phyloP scores from a whole-genome alignment of 2,113 vertebrate genomes.

The Ia io region DNA sequence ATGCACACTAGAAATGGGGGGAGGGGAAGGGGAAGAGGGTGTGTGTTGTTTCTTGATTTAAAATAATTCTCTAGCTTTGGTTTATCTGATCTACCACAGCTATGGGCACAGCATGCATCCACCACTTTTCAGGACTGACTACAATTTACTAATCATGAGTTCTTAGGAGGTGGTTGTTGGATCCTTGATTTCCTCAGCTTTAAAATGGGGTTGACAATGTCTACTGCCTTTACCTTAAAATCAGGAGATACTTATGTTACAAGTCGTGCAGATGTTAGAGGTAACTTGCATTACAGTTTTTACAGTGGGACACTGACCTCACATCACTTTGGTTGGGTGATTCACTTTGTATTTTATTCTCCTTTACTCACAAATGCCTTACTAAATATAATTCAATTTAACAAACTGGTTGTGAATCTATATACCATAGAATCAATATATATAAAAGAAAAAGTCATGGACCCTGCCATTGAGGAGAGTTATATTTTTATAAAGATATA shows the following conservation, averaged over 20 bases:
- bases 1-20: not conserved
- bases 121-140: not conserved
- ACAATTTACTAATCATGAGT: not conserved
- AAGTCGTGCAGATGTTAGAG: not conserved
- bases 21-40: not conserved
- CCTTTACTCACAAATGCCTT: not conserved
- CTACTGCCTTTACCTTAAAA: not conserved
- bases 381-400: not conserved
- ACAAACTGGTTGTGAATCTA: not conserved
- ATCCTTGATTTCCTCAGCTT: not conserved
- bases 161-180: not conserved
- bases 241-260: not conserved
- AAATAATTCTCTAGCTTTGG: not conserved
- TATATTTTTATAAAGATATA: not conserved
- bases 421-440: not conserved
- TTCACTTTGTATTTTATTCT: not conserved
- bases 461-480: not conserved
- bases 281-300: not conserved
- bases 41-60: not conserved
- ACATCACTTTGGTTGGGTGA: not conserved
- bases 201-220: not conserved
- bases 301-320: too few relatives aligned
- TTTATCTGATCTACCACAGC: not conserved
- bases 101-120: not conserved
- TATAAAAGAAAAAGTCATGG: not conserved